These are phyloP conservation scores for Platalea minor DNA, from an alignment of 2,797 vertebrate genomes.

Conservation along the genomic window DNA sequence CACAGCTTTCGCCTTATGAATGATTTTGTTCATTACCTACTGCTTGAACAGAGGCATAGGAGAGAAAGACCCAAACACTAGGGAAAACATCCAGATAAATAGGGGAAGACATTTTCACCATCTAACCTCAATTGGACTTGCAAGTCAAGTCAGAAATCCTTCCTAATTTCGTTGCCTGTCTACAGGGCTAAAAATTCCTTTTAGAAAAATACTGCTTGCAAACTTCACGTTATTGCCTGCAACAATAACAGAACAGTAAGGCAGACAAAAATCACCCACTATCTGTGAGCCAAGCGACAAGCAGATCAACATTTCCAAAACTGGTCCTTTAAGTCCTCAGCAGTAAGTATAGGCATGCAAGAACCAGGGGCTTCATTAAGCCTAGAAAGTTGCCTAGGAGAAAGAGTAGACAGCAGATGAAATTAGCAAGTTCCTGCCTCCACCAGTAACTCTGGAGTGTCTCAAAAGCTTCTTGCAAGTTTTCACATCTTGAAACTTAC, in stretches of 20 bases:
- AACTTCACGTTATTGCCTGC: not conserved
- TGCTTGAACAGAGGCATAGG: not conserved
- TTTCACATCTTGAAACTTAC: not conserved
- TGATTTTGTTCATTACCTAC: not conserved
- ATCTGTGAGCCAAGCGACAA: not conserved
- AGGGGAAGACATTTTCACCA: not conserved
- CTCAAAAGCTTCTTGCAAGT: not conserved
- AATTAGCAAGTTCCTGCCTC: not conserved
- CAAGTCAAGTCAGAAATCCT: not conserved
- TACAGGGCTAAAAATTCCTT: not conserved
- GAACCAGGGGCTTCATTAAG: not conserved
- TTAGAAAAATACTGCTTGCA: not conserved
- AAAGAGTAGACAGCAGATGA: not conserved
- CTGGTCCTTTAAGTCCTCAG: not conserved
- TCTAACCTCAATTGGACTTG: not conserved
- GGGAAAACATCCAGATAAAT: not conserved
- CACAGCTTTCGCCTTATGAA: not conserved
- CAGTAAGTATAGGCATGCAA: not conserved
- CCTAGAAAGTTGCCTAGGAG: not conserved
- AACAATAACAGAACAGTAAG: not conserved
- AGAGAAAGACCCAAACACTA: not conserved
- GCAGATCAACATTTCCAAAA: not conserved
- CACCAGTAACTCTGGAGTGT: not conserved
- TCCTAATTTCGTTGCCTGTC: not conserved
- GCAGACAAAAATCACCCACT: not conserved